phyloP scores from a whole-genome alignment of 2,113 vertebrate species.

The Urocolius indicus region DNA sequence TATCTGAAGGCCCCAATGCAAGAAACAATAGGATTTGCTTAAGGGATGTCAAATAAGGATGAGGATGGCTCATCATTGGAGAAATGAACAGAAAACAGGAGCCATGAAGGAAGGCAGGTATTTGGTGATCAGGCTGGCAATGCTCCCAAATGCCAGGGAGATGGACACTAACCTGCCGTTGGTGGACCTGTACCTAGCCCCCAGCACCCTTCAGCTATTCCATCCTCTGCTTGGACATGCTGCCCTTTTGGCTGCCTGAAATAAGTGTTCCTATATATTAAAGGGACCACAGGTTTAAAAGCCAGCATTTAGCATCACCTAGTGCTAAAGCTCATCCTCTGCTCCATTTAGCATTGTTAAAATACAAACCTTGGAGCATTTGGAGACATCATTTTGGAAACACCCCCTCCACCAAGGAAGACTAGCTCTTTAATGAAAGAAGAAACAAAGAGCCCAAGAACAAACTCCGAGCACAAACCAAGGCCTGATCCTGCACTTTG shows the following conservation, averaged over 20 bases:
- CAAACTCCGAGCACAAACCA: background rate
- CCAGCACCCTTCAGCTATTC: fast-evolving
- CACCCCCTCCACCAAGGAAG: background rate
- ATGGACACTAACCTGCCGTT: fast-evolving
- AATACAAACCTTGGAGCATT: fast-evolving
- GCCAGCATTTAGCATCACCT: conserved; percentile 20
- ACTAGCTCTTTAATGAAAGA: background rate
- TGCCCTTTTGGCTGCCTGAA: background rate
- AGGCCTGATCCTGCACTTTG: background rate
- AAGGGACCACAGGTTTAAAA: background rate
- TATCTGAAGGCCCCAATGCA: fast-evolving
- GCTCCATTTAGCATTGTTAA: background rate
- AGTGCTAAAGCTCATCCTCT: background rate
- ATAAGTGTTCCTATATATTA: background rate
- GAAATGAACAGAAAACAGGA: background rate
- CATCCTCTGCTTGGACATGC: fast-evolving
- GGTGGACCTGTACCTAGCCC: fast-evolving
- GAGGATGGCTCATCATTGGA: background rate
- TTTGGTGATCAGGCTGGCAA: background rate
- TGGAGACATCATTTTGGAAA: background rate
- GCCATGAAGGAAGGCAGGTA: background rate
- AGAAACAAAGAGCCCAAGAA: background rate
- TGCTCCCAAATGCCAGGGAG: background rate
- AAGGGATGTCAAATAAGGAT: background rate
- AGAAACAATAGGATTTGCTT: background rate